These are phyloP conservation scores for Hoplostethus atlanticus DNA, from an alignment of 2,797 vertebrate species.

Conservation along the genomic window DNA sequence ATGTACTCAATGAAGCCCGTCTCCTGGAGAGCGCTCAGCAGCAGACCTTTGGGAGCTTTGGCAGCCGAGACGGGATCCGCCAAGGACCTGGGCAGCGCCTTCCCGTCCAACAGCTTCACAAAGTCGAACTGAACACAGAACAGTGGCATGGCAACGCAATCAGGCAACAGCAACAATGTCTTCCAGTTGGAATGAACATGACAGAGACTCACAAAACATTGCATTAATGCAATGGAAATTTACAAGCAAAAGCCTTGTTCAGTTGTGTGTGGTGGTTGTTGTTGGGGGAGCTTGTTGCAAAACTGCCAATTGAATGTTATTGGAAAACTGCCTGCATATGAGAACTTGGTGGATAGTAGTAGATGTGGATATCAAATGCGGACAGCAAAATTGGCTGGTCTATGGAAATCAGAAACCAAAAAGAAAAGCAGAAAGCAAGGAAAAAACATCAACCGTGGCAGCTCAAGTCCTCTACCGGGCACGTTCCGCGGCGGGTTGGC, in stretches of 20 bases:
- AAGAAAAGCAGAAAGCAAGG: background rate
- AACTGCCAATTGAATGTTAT: conserved; percentile 26
- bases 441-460: conserved; percentile 15
- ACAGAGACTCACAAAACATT: conserved; percentile 16
- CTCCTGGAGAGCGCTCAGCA: conserved; percentile 92
- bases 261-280: conserved; percentile 25
- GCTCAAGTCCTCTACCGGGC: conserved; percentile 26
- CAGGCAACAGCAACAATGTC: conserved; percentile 17
- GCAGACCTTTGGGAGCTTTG: conserved; percentile 90
- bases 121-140: conserved; percentile 91
- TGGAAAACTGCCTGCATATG: conserved; percentile 30
- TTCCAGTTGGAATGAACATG: conserved; percentile 13
- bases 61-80: conserved; percentile 88
- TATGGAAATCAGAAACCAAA: conserved; percentile 3
- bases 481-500: conserved; percentile 13
- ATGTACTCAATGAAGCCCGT: conserved; percentile 97
- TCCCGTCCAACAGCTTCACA: conserved; percentile 96
- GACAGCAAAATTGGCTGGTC: conserved; percentile 17
- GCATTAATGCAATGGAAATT: conserved; percentile 22
- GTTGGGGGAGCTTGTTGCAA: conserved; percentile 28
- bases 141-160: conserved; percentile 32
- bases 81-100: conserved; percentile 91
- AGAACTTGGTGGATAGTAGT: conserved; percentile 17
- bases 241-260: conserved; percentile 20
- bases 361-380: conserved; percentile 36